phyloP scores from a whole-genome alignment of 2,113 vertebrate species.

The Gambusia holbrooki region DNA sequence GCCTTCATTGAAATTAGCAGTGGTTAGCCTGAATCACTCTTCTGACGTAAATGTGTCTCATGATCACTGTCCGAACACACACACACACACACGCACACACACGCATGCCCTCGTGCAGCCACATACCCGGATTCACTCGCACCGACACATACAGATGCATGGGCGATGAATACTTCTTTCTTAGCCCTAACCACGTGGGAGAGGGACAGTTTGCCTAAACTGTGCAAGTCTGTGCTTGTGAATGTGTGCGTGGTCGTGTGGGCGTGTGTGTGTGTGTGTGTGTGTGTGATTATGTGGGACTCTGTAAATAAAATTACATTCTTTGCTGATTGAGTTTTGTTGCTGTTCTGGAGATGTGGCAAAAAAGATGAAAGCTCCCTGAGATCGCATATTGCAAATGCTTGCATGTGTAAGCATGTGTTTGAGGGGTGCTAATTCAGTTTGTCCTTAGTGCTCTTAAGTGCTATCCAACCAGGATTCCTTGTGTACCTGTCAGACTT shows the following conservation, averaged over 20 bases:
- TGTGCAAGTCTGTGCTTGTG: conserved; percentile 49
- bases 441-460: conserved; percentile 55
- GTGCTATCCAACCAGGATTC: conserved; percentile 33
- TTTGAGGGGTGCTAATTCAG: conserved; percentile 40
- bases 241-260: neutral
- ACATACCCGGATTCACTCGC: conserved; percentile 26
- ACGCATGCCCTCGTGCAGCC: conserved; percentile 29
- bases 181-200: conserved; percentile 70
- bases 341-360: conserved; percentile 67
- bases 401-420: conserved; percentile 5
- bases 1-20: conserved; percentile 62
- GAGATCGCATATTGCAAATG: conserved; percentile 26
- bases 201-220: conserved; percentile 67
- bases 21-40: conserved; percentile 72
- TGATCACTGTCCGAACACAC: conserved; percentile 70
- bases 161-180: conserved; percentile 77
- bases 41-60: conserved; percentile 76
- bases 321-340: conserved; percentile 82
- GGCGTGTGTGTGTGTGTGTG: no score
- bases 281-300: conserved; percentile 52
- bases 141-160: conserved; percentile 58
- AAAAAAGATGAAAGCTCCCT: conserved; percentile 65
- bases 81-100: conserved; percentile 49
- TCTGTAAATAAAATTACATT: conserved; percentile 80
- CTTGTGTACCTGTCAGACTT: neutral